A percentile compares a stretch with the other conserved stretches of the same genome.
phyloP scores from a whole-genome alignment of 2,888 invertebrate genomes.

The Pyrrhosoma nymphula region DNA sequence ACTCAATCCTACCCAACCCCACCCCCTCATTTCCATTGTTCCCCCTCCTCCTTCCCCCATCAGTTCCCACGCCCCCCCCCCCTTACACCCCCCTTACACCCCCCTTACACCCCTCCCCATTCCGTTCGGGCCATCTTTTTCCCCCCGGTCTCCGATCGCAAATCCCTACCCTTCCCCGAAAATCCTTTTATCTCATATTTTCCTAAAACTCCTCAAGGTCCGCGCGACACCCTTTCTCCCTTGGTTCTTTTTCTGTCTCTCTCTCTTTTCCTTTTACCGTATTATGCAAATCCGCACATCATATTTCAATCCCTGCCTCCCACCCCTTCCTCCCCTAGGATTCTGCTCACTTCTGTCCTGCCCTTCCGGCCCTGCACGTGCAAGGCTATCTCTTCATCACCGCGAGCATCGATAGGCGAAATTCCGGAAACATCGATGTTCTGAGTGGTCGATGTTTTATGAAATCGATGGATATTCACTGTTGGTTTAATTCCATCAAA shows the following conservation, averaged over 20 bases:
- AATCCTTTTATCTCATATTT: constrained; percentile 66
- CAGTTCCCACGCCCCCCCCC: not conserved
- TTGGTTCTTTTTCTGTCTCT: not conserved
- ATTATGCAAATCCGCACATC: constrained; percentile 66
- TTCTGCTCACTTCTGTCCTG: not conserved
- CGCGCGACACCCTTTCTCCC: constrained; percentile 23
- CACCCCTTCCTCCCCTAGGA: not conserved
- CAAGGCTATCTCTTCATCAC: not conserved
- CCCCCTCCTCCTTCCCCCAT: not conserved
- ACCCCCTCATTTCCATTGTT: not conserved
- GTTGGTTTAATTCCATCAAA: too few relatives aligned
- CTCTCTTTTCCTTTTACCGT: constrained; percentile 60
- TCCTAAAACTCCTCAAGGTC: constrained; percentile 54
- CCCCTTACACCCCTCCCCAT: too few relatives aligned
- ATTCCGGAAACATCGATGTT: too few relatives aligned
- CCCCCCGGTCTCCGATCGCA: not conserved
- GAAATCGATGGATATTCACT: too few relatives aligned
- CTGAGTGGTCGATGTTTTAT: too few relatives aligned
- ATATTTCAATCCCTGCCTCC: constrained; percentile 57
- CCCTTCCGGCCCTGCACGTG: not conserved
- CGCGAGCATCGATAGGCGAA: too few relatives aligned
- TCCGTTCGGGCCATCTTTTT: not conserved
- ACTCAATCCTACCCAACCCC: not conserved
- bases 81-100: not conserved
- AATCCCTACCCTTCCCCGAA: constrained; percentile 30